phyloP scores from a whole-genome alignment of 2,113 vertebrate genomes.

The Brachirus orientalis region DNA sequence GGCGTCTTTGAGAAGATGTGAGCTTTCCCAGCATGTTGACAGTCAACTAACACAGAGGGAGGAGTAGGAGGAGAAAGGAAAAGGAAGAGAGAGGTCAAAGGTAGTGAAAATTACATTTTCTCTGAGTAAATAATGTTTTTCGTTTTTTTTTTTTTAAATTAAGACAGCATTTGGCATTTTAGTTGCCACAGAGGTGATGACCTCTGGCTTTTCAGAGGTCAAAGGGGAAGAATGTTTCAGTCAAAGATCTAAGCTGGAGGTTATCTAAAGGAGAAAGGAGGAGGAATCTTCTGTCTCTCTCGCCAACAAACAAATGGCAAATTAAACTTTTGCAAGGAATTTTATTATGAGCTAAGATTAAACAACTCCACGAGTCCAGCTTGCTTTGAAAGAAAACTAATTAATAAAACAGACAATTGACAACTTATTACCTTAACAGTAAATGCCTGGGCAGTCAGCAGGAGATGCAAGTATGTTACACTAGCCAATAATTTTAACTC shows the following conservation, averaged over 20 bases:
- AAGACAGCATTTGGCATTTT: constrained; percentile 42
- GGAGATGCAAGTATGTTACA: too few species aligned
- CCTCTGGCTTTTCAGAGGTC: constrained; percentile 54
- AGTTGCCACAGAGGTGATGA: constrained; percentile 64
- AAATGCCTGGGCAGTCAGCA: too few species aligned
- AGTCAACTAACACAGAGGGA: constrained; percentile 31
- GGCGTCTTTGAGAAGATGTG: constrained; percentile 19
- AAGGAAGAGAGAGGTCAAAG: constrained; percentile 57
- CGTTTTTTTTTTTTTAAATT: too few species aligned
- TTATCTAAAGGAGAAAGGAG: constrained; percentile 45
- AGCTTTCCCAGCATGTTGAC: constrained; percentile 50
- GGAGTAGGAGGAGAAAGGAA: constrained; percentile 17
- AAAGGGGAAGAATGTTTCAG: constrained; percentile 72
- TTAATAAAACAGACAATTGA: too few species aligned
- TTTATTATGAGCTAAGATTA: not conserved
- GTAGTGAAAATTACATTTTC: constrained; percentile 63
- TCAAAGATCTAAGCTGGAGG: constrained; percentile 62
- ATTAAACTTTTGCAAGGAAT: constrained; percentile 17
- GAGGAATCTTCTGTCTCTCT: constrained; percentile 10
- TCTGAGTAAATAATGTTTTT: constrained; percentile 66
- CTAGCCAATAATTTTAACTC: too few species aligned
- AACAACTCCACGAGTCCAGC: not conserved
- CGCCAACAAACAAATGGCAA: constrained; percentile 23
- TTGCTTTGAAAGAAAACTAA: not conserved
- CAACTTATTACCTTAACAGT: too few species aligned